Evolutionary conservation across 2,888 invertebrate species (phyloP).

Genomic region (Branchipolynoe longqiensis): DNA sequence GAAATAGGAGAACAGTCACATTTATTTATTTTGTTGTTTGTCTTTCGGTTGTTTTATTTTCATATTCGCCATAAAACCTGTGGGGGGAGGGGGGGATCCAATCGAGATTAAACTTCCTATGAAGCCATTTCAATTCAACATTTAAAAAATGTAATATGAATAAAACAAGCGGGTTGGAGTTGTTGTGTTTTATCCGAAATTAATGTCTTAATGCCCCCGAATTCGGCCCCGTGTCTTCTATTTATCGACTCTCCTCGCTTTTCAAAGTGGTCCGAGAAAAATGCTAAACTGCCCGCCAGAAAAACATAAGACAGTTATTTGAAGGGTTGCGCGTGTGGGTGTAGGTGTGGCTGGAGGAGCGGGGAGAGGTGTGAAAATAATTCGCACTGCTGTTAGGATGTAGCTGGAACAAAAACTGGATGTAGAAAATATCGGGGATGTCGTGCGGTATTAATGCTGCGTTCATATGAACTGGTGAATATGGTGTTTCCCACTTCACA

Average conservation of each 20-base stretch:
- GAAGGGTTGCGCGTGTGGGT: too few species aligned
- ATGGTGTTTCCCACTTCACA: too few species aligned
- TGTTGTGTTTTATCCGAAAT: too few species aligned
- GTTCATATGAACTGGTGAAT: too few species aligned
- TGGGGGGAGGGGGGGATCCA: neutral
- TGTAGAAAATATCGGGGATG: too few species aligned
- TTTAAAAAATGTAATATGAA: too few species aligned
- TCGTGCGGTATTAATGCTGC: too few species aligned
- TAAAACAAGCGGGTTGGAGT: too few species aligned
- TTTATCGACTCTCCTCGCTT: neutral
- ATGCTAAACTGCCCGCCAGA: neutral
- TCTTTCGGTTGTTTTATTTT: conserved; percentile 6
- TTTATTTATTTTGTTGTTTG: neutral
- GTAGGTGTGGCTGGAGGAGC: too few species aligned
- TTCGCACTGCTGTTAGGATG: too few species aligned
- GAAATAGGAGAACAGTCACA: conserved; percentile 26
- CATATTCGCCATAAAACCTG: conserved; percentile 26
- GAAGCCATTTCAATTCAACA: neutral
- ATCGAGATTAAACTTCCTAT: conserved; percentile 33
- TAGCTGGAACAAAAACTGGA: too few species aligned
- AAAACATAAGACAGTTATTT: conserved; percentile 8
- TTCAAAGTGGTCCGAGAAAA: neutral
- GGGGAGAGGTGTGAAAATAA: too few species aligned
- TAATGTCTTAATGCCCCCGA: conserved; percentile 23
- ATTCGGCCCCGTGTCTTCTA: conserved; percentile 15